Evolutionary conservation across 2,888 invertebrate species (phyloP).

Genomic region (Eretmocerus hayati): DNA sequence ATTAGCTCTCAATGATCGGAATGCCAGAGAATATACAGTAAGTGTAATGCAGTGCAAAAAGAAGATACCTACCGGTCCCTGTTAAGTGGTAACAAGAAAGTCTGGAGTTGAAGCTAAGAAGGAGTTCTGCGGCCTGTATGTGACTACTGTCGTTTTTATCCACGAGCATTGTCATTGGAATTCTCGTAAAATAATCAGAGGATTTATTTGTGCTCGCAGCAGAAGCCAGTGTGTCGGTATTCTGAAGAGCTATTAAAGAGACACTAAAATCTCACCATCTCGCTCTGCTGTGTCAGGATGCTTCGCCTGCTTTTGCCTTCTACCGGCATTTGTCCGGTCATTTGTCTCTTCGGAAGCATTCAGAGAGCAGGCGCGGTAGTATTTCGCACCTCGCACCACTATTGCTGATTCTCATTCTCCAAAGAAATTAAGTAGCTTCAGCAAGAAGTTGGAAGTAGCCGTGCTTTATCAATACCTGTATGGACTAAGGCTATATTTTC

Average conservation of each 20-base stretch:
- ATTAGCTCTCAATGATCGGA: no score
- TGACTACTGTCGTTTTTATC: conserved; percentile 40
- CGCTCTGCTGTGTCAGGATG: conserved; percentile 25
- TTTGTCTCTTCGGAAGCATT: no score
- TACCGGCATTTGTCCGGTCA: no score
- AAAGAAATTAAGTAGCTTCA: conserved; percentile 13
- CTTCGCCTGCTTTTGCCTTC: conserved; percentile 6
- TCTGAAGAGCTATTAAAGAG: conserved; percentile 45
- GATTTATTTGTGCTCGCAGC: conserved; percentile 20
- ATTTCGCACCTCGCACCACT: conserved; percentile 5
- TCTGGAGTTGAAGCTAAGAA: no score
- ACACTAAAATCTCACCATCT: conserved; percentile 41
- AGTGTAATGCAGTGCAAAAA: no score
- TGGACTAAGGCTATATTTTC: no score
- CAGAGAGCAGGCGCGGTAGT: conserved; percentile 17
- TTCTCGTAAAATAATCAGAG: conserved; percentile 47
- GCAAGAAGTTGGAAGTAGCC: conserved; percentile 8
- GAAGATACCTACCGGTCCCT: no score
- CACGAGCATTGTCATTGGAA: conserved; percentile 41
- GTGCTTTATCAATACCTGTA: background rate
- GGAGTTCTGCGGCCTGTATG: conserved; percentile 36
- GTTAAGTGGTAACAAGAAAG: conserved; percentile 10
- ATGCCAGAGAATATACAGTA: no score
- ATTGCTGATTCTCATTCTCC: conserved; percentile 4
- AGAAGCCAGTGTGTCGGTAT: conserved; percentile 38